Evolutionary conservation across 2,888 invertebrate genomes (phyloP).

Genomic region (Morpho helenor): DNA sequence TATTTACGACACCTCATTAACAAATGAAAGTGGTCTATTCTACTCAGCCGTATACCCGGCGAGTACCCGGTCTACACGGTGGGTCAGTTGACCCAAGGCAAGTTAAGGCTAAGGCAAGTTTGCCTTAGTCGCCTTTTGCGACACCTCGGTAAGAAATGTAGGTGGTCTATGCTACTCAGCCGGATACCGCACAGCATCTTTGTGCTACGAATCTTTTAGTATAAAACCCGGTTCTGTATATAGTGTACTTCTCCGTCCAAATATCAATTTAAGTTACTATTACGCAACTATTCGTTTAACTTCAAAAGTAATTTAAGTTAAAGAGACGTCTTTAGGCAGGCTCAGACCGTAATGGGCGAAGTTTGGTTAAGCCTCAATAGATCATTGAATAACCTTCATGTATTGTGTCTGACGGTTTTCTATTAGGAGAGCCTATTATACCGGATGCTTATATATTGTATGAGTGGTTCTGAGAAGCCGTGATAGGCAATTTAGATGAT

Average conservation of each 20-base stretch:
- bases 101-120: too few relatives aligned
- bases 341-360: slow-evolving; percentile 38
- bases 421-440: slow-evolving; percentile 4
- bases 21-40: too few relatives aligned
- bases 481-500: neutral
- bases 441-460: neutral
- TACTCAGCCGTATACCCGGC: too few relatives aligned
- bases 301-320: slow-evolving; percentile 49
- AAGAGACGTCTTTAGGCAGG: slow-evolving; percentile 36
- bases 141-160: too few relatives aligned
- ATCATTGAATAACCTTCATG: slow-evolving; percentile 37
- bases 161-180: too few relatives aligned
- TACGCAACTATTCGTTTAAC: slow-evolving; percentile 38
- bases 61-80: too few relatives aligned
- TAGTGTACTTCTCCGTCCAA: neutral
- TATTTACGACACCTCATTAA: too few relatives aligned
- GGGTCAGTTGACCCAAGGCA: too few relatives aligned
- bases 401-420: slow-evolving; percentile 26
- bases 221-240: neutral
- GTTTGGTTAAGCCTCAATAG: slow-evolving; percentile 33
- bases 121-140: too few relatives aligned
- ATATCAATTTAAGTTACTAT: slow-evolving; percentile 28
- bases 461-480: neutral
- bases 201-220: too few relatives aligned
- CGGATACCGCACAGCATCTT: too few relatives aligned